These are phyloP conservation scores for Papilio xuthus DNA, from an alignment of 1,140 invertebrate species.

Conservation along the genomic window DNA sequence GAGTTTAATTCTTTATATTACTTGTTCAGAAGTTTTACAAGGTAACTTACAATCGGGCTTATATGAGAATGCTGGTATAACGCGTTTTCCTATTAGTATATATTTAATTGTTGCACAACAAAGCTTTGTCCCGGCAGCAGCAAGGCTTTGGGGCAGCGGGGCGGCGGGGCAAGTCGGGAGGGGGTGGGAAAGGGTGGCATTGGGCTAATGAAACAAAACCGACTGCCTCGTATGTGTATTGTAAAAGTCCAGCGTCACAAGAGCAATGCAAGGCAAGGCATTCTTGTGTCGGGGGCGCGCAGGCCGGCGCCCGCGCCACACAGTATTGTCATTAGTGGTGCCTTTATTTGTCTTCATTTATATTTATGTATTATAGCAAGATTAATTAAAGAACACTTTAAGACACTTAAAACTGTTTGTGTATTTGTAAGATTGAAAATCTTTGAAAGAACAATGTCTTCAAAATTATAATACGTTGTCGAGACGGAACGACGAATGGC, in stretches of 20 bases:
- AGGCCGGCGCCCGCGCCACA: background rate
- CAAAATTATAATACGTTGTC: too few relatives aligned
- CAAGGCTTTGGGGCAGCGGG: too few relatives aligned
- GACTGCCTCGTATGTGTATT: background rate
- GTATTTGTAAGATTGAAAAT: background rate
- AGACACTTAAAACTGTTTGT: background rate
- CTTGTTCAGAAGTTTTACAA: too few relatives aligned
- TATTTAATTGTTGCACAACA: conserved; percentile 2
- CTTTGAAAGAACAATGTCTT: too few relatives aligned
- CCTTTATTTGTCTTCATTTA: background rate
- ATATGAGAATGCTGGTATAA: too few relatives aligned
- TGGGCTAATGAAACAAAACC: conserved; percentile 1
- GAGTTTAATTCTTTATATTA: too few relatives aligned
- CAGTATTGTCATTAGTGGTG: background rate
- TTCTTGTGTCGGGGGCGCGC: background rate
- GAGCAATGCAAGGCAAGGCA: background rate
- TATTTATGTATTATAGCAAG: background rate
- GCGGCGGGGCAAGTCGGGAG: too few relatives aligned
- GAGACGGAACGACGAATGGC: too few relatives aligned
- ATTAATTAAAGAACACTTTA: too few relatives aligned
- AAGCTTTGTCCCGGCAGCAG: background rate
- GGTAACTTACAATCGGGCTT: too few relatives aligned
- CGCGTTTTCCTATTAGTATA: background rate
- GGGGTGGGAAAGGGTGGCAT: background rate
- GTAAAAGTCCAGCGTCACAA: background rate